Base-by-base conservation (phyloP, 2,113 vertebrate species). In the Phrynosoma platyrhinos region DNA sequence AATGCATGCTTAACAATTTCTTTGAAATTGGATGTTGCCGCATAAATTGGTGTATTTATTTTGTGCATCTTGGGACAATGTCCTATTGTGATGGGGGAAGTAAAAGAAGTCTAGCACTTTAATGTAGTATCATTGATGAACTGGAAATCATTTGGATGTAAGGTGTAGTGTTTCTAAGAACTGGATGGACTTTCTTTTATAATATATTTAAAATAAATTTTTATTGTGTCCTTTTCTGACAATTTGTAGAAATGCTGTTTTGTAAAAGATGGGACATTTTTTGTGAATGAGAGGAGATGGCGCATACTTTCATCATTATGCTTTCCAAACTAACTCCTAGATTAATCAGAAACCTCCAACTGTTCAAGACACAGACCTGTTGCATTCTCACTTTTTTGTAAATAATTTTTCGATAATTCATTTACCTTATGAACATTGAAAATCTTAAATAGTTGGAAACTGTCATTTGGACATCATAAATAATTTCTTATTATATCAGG, bases 131-230 rank as follows among this genome's bases (percentile, higher is more conserved):
- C 88, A 93, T 95, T 89, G 89, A 94, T 95, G 93, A 94, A 92
- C 27, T 88, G 69, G 86, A 91, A 92, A 79, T 89, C 91, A 93
- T 94, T 92, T 78, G 85, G 94, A 93, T 90, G 84, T 81, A 88
- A 93, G 88, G 90, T 92, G 87, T 94, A 83, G 93, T 96, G 95
- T 95, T 97, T 96, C 92, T 94, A 93, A 82, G 91, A 92, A 90
- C 88, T 92, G 93, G 90, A 94, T 93, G 87, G 90, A 93, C 91
- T 92, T 94, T 94, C 91, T 96, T 95, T 94, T 94, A 58, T 95
- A 95, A 95, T 94, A 95, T 94, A 94, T 93, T 93, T 95, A 93
- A 96, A 83, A 90, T 96, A 95, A 94, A 95, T 94, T 96, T 96
- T 93, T 95, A 94, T 94, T 95, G 90, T 96, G 94, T 96, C 72